Conservation (phyloP, 2,797 vertebrate genomes). For the Scleropages formosus region DNA sequence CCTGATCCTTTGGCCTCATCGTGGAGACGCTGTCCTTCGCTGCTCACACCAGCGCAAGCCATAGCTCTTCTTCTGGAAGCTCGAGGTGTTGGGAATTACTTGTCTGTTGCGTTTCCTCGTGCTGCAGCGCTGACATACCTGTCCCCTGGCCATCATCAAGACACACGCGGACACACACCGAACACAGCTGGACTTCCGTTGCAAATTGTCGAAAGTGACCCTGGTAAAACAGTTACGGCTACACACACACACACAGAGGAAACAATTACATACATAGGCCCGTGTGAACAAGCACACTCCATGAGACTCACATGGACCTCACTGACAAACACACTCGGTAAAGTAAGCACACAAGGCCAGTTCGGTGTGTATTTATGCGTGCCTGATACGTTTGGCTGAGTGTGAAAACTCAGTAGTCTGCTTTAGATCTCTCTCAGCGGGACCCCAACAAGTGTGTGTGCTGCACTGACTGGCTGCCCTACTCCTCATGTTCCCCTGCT, state of each 20-base stretch:
- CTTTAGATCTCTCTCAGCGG: slow-evolving; percentile 45
- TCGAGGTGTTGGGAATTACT: not conserved
- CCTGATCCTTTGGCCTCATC: not conserved
- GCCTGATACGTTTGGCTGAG: slow-evolving; percentile 34
- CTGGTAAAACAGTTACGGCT: slow-evolving; percentile 33
- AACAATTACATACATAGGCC: slow-evolving; percentile 22
- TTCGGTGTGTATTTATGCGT: slow-evolving; percentile 23
- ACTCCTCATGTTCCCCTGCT: slow-evolving; percentile 39
- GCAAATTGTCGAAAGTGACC: slow-evolving; percentile 46
- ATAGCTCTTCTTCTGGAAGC: not conserved
- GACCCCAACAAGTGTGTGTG: slow-evolving; percentile 36
- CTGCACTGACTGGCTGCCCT: slow-evolving; percentile 28
- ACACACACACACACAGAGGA: slow-evolving; percentile 21
- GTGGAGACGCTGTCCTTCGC: not conserved
- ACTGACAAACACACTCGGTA: not conserved
- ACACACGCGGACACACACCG: slow-evolving; percentile 36
- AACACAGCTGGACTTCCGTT: slow-evolving; percentile 63
- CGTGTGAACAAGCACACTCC: not conserved
- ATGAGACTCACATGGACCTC: not conserved
- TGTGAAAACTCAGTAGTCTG: slow-evolving; percentile 54
- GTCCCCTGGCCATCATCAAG: not conserved
- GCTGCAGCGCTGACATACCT: not conserved
- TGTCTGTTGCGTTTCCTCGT: not conserved
- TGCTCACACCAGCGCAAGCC: not conserved
- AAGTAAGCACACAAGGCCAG: not conserved